Evolutionary conservation across 2,113 vertebrate genomes (phyloP).

Genomic region (Sclerurus mexicanus): DNA sequence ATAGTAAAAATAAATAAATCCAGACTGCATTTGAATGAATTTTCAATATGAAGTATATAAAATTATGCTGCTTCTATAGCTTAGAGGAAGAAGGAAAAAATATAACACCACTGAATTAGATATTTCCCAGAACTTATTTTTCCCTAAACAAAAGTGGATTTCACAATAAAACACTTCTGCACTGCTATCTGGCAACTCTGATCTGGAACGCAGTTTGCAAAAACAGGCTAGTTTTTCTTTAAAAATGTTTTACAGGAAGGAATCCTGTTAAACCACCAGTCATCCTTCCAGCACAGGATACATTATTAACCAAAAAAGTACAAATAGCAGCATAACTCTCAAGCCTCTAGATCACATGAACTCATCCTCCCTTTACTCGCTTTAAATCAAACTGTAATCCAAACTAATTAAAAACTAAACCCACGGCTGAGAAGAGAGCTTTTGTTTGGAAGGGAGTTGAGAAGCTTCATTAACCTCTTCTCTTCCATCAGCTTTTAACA

Average conservation of each 20-base stretch:
- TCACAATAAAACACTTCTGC: slow-evolving; percentile 9
- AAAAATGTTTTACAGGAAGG: not conserved
- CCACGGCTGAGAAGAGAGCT: slow-evolving; percentile 44
- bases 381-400: slow-evolving; percentile 63
- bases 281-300: slow-evolving; percentile 9
- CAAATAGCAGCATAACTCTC: slow-evolving; percentile 32
- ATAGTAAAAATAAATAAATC: slow-evolving; percentile 56
- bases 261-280: not conserved
- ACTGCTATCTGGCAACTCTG: not conserved
- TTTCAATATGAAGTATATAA: slow-evolving; percentile 41
- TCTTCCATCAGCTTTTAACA: slow-evolving; percentile 13
- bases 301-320: slow-evolving; percentile 21
- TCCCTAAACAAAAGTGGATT: slow-evolving; percentile 9
- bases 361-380: slow-evolving; percentile 11
- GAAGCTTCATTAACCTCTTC: slow-evolving; percentile 58
- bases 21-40: slow-evolving; percentile 37
- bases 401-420: slow-evolving; percentile 73
- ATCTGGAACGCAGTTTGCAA: not conserved
- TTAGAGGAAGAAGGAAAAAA: not conserved
- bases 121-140: not conserved
- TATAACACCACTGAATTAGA: not conserved
- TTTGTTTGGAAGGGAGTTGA: slow-evolving; percentile 31
- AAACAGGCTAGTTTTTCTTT: not conserved
- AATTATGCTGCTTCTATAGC: slow-evolving; percentile 22
- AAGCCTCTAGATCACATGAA: slow-evolving; percentile 37